phyloP scores from a whole-genome alignment of 2,888 invertebrate genomes.

The Lasioglossum villosulum region DNA sequence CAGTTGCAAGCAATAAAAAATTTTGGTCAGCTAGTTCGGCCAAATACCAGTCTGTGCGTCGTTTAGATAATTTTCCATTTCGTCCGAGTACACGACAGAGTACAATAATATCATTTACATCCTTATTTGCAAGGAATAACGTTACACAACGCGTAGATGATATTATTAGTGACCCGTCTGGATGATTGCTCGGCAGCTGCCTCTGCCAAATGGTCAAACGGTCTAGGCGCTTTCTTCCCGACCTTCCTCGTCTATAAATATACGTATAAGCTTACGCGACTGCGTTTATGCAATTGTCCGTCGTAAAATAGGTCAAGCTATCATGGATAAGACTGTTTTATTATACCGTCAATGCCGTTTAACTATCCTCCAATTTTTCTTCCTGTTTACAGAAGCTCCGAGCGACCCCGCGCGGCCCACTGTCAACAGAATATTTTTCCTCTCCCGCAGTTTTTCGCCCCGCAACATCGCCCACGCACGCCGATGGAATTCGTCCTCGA shows the following conservation, averaged over 20 bases:
- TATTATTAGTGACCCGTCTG: conserved; percentile 72
- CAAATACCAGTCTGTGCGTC: no score
- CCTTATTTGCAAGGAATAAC: conserved; percentile 62
- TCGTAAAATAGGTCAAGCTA: conserved; percentile 68
- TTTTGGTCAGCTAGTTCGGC: no score
- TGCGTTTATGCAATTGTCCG: conserved; percentile 73
- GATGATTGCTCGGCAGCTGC: conserved; percentile 73
- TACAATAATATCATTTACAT: conserved; percentile 37
- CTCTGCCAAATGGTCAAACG: conserved; percentile 74
- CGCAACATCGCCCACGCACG: background rate
- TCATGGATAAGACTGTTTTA: conserved; percentile 64
- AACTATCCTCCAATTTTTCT: conserved; percentile 54
- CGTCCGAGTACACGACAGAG: background rate
- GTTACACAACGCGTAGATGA: conserved; percentile 67
- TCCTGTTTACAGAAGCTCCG: conserved; percentile 55
- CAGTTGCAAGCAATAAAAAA: no score
- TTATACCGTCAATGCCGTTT: conserved; percentile 59
- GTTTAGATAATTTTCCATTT: conserved; percentile 37
- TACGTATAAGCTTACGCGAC: conserved; percentile 67
- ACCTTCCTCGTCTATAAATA: conserved; percentile 75
- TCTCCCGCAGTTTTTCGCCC: background rate
- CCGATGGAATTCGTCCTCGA: background rate
- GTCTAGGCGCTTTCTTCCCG: conserved; percentile 75
- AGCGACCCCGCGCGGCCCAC: conserved; percentile 4
- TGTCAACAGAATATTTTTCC: conserved; percentile 38